phyloP scores from a whole-genome alignment of 2,888 invertebrate genomes.

The Trilocha varians region DNA sequence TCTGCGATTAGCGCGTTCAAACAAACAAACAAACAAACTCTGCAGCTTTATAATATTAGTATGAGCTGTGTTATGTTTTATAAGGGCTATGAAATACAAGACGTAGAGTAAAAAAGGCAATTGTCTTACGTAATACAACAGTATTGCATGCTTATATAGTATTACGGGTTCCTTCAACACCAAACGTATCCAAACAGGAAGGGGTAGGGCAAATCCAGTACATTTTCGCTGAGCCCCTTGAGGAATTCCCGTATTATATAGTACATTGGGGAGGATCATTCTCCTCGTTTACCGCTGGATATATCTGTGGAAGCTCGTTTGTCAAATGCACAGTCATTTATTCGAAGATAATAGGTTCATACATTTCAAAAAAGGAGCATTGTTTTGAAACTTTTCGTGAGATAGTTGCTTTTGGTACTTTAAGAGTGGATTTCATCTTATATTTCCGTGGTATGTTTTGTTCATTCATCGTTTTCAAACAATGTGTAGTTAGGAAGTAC shows the following conservation, averaged over 20 bases:
- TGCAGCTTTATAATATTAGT: too few relatives aligned
- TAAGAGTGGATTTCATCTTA: too few relatives aligned
- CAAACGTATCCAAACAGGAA: conserved; percentile 28
- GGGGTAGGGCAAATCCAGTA: conserved; percentile 51
- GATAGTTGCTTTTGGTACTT: too few relatives aligned
- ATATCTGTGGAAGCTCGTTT: conserved; percentile 68
- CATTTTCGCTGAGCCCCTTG: conserved; percentile 50
- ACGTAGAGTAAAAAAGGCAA: too few relatives aligned
- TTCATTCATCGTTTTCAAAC: too few relatives aligned
- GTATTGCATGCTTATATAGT: conserved; percentile 11
- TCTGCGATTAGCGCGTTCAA: too few relatives aligned
- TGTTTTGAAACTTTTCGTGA: conserved; percentile 1
- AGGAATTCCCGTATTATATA: conserved; percentile 62
- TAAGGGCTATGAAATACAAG: too few relatives aligned
- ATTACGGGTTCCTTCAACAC: conserved; percentile 5
- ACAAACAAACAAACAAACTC: too few relatives aligned
- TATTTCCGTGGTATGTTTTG: too few relatives aligned
- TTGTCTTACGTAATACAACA: conserved; percentile 6
- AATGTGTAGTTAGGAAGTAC: too few relatives aligned
- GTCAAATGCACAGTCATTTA: conserved; percentile 71
- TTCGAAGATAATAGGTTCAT: conserved; percentile 46
- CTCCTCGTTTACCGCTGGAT: conserved; percentile 62
- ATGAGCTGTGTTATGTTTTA: too few relatives aligned
- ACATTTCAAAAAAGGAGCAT: conserved; percentile 5
- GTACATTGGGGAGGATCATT: conserved; percentile 67